These are phyloP conservation scores for Watsonalla cultraria DNA, from an alignment of 2,888 invertebrate genomes.

Conservation along the genomic window DNA sequence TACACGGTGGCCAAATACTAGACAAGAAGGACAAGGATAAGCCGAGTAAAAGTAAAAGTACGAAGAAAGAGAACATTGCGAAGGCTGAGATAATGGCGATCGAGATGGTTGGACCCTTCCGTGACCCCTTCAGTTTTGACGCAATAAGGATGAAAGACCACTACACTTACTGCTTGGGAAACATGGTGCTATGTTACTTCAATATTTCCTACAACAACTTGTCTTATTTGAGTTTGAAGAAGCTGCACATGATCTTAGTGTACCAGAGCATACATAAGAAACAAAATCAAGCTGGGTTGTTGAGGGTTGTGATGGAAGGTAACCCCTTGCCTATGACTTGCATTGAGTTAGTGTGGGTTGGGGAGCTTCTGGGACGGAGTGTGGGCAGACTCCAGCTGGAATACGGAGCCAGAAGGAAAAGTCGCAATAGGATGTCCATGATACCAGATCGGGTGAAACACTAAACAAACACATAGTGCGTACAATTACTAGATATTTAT, in stretches of 20 bases:
- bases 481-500: conserved; percentile 9
- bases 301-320: conserved; percentile 43
- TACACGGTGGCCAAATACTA: background rate
- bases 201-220: conserved; percentile 54
- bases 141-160: conserved; percentile 20
- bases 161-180: conserved; percentile 33
- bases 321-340: conserved; percentile 39
- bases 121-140: conserved; percentile 32
- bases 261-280: conserved; percentile 33
- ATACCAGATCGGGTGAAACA: conserved; percentile 8
- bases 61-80: conserved; percentile 12
- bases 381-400: background rate
- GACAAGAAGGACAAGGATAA: background rate
- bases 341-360: conserved; percentile 25
- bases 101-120: conserved; percentile 31
- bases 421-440: conserved; percentile 17
- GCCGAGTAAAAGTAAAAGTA: background rate
- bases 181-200: conserved; percentile 41
- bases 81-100: conserved; percentile 28
- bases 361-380: conserved; percentile 13
- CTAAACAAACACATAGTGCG: conserved; percentile 8
- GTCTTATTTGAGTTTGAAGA: conserved; percentile 30
- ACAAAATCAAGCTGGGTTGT: conserved; percentile 28
- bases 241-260: conserved; percentile 29
- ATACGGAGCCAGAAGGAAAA: conserved; percentile 10